Evolutionary conservation across 2,888 invertebrate species (phyloP).

Genomic region (Meteorus colon): DNA sequence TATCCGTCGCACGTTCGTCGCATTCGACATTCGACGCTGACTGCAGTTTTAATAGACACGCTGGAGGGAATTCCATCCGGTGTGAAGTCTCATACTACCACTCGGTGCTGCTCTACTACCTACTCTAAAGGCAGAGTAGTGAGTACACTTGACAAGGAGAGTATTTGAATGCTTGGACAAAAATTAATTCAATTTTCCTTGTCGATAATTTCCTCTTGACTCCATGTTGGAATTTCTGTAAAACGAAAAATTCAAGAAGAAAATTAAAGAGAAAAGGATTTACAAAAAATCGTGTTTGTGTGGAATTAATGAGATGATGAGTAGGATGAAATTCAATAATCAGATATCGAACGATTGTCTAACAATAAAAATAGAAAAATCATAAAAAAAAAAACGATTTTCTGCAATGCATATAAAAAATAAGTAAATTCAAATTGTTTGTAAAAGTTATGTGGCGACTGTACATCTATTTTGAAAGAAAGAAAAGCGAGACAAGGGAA

Average conservation of each 20-base stretch:
- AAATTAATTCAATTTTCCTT: constrained; percentile 30
- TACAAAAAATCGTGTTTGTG: not conserved
- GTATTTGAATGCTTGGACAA: constrained; percentile 14
- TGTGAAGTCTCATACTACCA: not conserved
- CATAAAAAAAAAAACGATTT: not conserved
- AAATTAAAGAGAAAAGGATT: not conserved
- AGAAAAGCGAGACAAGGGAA: constrained; percentile 5
- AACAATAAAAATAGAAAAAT: constrained; percentile 1
- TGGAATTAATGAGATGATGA: not conserved
- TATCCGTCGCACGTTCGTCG: constrained; percentile 53
- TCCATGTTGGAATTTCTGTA: not conserved
- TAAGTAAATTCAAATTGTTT: constrained; percentile 7
- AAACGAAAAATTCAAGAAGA: constrained; percentile 19
- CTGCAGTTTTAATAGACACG: constrained; percentile 54
- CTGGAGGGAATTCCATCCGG: constrained; percentile 39
- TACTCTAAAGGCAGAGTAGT: not conserved
- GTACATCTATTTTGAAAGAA: not conserved
- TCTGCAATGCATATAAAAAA: not conserved
- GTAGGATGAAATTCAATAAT: not conserved
- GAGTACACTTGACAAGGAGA: constrained; percentile 5
- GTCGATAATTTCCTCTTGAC: constrained; percentile 11
- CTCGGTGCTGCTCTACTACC: not conserved
- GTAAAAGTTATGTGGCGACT: not conserved
- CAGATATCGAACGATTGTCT: not conserved
- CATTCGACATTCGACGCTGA: constrained; percentile 53